These are phyloP conservation scores for Archips crataeganus DNA, from an alignment of 2,888 invertebrate species.

Conservation along the genomic window DNA sequence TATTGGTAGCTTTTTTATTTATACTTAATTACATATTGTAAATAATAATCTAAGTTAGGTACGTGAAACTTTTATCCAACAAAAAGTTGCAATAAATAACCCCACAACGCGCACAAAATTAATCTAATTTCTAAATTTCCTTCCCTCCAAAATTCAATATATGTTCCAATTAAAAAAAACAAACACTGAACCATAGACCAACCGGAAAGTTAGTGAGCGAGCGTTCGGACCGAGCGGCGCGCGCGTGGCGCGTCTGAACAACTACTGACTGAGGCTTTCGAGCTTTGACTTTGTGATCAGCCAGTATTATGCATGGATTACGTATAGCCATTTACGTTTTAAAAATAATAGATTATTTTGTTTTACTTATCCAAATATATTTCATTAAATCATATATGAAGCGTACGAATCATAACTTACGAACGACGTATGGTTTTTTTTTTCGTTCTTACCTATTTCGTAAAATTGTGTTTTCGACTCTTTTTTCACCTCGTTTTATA, in stretches of 20 bases:
- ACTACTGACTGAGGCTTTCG: conserved; percentile 33
- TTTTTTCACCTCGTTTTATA: too few species aligned
- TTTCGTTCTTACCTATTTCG: too few species aligned
- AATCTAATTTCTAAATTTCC: background rate
- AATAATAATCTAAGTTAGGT: too few species aligned
- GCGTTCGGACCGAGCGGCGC: conserved; percentile 19
- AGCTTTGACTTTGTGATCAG: conserved; percentile 24
- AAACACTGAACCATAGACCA: conserved; percentile 35
- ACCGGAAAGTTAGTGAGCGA: conserved; percentile 1
- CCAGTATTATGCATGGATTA: conserved; percentile 8
- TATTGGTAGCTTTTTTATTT: background rate
- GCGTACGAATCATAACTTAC: too few species aligned
- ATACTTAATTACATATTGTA: too few species aligned
- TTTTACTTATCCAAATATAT: too few species aligned
- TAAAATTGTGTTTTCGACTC: too few species aligned
- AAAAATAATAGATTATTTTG: background rate
- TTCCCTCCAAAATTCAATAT: conserved; percentile 7
- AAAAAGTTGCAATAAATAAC: background rate
- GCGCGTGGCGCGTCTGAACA: conserved; percentile 29
- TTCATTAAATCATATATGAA: too few species aligned
- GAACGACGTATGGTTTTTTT: too few species aligned
- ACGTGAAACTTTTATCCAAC: background rate
- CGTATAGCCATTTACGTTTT: conserved; percentile 5
- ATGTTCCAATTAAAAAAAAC: conserved; percentile 20
- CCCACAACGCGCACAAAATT: background rate